Conservation (phyloP, 2,797 vertebrate species). For the Carapus acus region DNA sequence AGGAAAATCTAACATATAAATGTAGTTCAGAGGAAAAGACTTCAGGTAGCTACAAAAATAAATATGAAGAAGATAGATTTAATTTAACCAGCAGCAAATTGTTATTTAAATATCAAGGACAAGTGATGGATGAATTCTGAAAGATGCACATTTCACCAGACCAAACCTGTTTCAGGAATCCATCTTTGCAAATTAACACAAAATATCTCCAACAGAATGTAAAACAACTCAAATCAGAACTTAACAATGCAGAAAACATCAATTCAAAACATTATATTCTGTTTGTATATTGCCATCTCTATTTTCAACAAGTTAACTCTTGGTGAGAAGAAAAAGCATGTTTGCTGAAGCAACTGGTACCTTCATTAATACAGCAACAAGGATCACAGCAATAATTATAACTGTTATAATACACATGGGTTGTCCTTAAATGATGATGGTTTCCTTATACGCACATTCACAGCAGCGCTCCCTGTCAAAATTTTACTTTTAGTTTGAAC, state of each 20-base stretch:
- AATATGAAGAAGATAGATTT: constrained; percentile 68
- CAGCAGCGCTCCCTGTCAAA: constrained; percentile 40
- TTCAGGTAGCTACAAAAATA: constrained; percentile 61
- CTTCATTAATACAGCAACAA: background rate
- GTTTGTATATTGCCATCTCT: background rate
- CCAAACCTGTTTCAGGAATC: constrained; percentile 21
- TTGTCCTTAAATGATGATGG: too few species aligned
- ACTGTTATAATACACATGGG: constrained; percentile 6
- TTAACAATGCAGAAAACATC: too few species aligned
- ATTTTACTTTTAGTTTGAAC: constrained; percentile 1
- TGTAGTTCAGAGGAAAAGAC: constrained; percentile 40
- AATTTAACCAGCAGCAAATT: constrained; percentile 85
- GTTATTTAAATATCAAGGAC: constrained; percentile 59
- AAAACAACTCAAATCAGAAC: constrained; percentile 16
- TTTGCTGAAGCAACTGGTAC: background rate
- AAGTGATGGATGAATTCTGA: constrained; percentile 54
- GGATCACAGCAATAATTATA: background rate
- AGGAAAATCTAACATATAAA: constrained; percentile 10
- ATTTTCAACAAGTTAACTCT: constrained; percentile 1
- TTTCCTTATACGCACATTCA: constrained; percentile 25
- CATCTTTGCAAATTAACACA: constrained; percentile 24
- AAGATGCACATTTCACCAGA: constrained; percentile 35
- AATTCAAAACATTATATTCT: too few species aligned
- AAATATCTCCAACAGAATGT: constrained; percentile 1
- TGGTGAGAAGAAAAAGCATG: too few species aligned